Conservation (phyloP, 2,797 vertebrate species). For the Telmatherina bonti region DNA sequence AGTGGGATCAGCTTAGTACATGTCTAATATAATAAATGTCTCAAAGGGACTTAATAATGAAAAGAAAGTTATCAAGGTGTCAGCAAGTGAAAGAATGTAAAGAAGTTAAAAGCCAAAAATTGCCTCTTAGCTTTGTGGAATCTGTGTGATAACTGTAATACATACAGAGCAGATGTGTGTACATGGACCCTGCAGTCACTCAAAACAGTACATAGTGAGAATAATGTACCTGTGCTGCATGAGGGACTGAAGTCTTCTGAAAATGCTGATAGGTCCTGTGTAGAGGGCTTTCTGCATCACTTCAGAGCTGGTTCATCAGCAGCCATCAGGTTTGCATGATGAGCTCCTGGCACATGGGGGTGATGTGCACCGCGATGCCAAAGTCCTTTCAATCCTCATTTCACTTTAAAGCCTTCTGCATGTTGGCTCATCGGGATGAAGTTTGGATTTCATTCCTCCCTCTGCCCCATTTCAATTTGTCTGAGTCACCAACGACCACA, state of each 20-base stretch:
- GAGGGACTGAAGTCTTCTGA: slow-evolving; percentile 32
- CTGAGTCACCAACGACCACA: slow-evolving; percentile 35
- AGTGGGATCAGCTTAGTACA: neutral
- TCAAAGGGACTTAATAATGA: no score
- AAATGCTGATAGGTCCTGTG: slow-evolving; percentile 19
- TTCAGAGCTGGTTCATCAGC: slow-evolving; percentile 49
- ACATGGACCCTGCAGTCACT: slow-evolving; percentile 1
- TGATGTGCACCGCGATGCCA: slow-evolving; percentile 41
- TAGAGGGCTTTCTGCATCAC: slow-evolving; percentile 30
- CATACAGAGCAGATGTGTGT: neutral
- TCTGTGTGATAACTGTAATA: slow-evolving; percentile 13
- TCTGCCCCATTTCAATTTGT: slow-evolving; percentile 43
- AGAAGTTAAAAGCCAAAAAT: slow-evolving; percentile 1
- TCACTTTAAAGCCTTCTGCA: slow-evolving; percentile 57
- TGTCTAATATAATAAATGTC: slow-evolving; percentile 6
- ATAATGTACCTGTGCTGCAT: slow-evolving; percentile 12
- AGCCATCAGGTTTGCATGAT: slow-evolving; percentile 52
- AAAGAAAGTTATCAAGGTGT: no score
- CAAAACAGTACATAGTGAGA: slow-evolving; percentile 10
- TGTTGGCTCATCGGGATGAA: slow-evolving; percentile 62
- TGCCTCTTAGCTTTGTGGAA: neutral
- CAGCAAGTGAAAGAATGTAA: neutral
- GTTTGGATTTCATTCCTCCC: slow-evolving; percentile 62
- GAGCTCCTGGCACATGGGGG: slow-evolving; percentile 52
- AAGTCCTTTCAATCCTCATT: slow-evolving; percentile 66